Evolutionary conservation across 2,797 vertebrate genomes (phyloP), one percentile per base, ranked within the genome.

Genomic region (Hyperoplus immaculatus): DNA sequence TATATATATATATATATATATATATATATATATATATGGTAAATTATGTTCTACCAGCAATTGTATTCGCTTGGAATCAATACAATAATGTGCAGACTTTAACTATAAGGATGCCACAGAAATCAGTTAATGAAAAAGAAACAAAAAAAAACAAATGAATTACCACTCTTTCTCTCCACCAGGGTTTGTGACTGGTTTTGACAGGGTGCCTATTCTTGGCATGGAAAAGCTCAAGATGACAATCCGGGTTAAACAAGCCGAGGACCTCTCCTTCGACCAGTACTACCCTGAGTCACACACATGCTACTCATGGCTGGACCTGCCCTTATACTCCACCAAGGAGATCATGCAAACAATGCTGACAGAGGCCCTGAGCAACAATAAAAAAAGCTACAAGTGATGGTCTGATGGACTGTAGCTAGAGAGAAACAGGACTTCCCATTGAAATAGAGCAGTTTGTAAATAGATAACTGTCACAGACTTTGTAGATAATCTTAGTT

Each of bases 161-260:
- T 1, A 53, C 47, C 8, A 42, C 8, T 18, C 21, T 21, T 18
- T 42, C n/a, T 54, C 43, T 14, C 9, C 45, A 12, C 8, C 16
- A 88, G 86, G 93, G 66, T 96, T 96, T 74, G 49, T 96, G 79
- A 92, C 90, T 43, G 95, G 95, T 73, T 95, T 81, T 65, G 91
- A 94, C 53, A 93, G 88, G 66, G 75, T 89, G 66, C 90, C 93
- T 14, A 46, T 92, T 38, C 75, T 86, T 67, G 88, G 86, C 6
- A 78, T 94, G 79, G 71, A 75, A 12, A 65, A 77, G 15, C 57
- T 93, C 54, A 83, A 55, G 59, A 92, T 96, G 89, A 87, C 0
- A 11, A 82, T 96, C 64, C 6, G 8, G 47, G 63, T 69, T 1
- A 63, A 76, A 5, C 1, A n/a, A 53, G 46, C 43, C 5, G 0